Conservation (phyloP, 2,797 vertebrate genomes). For the Chromobotia macracanthus region DNA sequence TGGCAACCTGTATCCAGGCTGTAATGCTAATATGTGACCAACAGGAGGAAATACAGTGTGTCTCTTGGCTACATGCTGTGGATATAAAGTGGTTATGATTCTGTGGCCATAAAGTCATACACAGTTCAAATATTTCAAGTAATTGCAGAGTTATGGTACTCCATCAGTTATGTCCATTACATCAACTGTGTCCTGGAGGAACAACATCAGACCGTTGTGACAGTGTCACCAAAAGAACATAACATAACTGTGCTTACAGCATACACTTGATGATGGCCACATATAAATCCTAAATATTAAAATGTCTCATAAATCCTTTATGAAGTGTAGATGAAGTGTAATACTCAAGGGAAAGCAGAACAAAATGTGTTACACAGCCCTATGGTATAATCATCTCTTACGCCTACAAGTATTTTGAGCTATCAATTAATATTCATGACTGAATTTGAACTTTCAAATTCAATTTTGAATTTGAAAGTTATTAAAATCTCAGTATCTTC, state of each 20-base stretch:
- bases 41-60: slow-evolving; percentile 51
- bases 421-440: slow-evolving; percentile 22
- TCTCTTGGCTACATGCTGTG: background rate
- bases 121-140: slow-evolving; percentile 17
- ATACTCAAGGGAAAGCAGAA: background rate
- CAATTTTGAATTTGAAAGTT: background rate
- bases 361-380: slow-evolving; percentile 1
- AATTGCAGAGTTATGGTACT: background rate
- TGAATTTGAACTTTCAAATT: too few relatives aligned
- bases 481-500: slow-evolving; percentile 5
- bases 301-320: slow-evolving; percentile 13
- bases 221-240: background rate
- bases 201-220: background rate
- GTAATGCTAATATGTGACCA: slow-evolving; percentile 38
- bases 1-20: slow-evolving; percentile 1
- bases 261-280: background rate
- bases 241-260: slow-evolving; percentile 5
- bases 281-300: slow-evolving; percentile 19
- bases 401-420: slow-evolving; percentile 16
- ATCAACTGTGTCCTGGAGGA: background rate
- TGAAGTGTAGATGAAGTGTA: slow-evolving; percentile 11
- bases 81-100: background rate
- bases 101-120: slow-evolving; percentile 17
- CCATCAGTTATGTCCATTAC: background rate
- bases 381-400: slow-evolving; percentile 27